Conservation (phyloP, 2,797 vertebrate genomes). For the Poecilia picta region DNA sequence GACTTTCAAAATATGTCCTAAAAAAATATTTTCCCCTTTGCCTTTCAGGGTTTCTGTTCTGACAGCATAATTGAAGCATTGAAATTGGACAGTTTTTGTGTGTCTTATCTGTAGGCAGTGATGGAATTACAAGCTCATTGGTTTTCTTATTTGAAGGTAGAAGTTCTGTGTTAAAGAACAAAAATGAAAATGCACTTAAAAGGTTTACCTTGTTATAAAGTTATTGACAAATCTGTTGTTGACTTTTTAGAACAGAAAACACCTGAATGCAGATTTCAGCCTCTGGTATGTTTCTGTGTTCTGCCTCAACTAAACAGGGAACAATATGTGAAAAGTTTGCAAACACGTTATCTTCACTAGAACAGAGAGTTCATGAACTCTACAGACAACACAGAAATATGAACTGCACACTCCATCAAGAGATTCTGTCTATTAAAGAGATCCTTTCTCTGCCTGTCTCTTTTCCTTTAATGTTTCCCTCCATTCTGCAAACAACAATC, state of each 20-base stretch:
- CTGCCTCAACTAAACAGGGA: not conserved
- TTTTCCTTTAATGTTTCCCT: conserved; percentile 30
- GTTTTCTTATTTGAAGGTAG: not conserved
- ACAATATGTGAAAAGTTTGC: conserved; percentile 23
- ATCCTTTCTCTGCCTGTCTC: conserved; percentile 26
- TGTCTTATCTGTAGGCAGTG: not conserved
- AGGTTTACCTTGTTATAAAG: not conserved
- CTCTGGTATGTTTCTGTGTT: not conserved
- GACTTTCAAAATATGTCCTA: too few relatives aligned
- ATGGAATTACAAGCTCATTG: not conserved
- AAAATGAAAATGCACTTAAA: not conserved
- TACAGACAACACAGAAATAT: conserved; percentile 33
- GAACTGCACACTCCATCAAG: conserved; percentile 49
- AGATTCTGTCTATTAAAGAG: conserved; percentile 53
- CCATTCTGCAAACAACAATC: conserved; percentile 66
- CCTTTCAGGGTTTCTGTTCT: not conserved
- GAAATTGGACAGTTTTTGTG: not conserved
- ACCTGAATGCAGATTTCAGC: not conserved
- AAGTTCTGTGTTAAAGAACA: not conserved
- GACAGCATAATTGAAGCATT: not conserved
- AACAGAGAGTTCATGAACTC: conserved; percentile 40
- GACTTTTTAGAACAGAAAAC: not conserved
- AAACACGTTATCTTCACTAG: conserved; percentile 22
- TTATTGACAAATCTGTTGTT: not conserved
- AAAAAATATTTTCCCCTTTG: too few relatives aligned